phyloP scores from a whole-genome alignment of 2,113 vertebrate species.

The Leucopternis melanops region DNA sequence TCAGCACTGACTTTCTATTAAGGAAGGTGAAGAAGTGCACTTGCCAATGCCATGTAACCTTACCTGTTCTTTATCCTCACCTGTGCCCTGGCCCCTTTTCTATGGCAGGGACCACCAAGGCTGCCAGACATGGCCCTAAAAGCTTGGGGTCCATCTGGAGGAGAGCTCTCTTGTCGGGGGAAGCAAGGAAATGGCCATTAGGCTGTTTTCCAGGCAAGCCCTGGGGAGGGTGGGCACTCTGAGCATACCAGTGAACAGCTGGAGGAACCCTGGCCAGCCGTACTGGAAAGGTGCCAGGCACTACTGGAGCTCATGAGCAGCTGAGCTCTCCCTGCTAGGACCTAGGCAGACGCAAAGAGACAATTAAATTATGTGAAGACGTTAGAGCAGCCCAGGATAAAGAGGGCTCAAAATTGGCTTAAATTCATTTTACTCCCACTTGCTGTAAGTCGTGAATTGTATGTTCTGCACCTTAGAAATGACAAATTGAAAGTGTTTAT shows the following conservation, averaged over 20 bases:
- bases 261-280: accelerated
- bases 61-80: not conserved
- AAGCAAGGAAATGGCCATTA: not conserved
- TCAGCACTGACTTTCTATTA: not conserved
- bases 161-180: not conserved
- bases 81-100: not conserved
- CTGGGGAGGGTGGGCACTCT: not conserved
- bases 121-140: not conserved
- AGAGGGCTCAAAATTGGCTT: not conserved
- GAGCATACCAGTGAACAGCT: not conserved
- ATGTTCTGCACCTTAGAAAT: not conserved
- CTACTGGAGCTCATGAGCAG: not conserved
- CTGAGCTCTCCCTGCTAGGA: not conserved
- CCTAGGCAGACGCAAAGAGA: not conserved
- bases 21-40: not conserved
- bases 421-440: not conserved
- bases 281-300: not conserved
- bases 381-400: not conserved
- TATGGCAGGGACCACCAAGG: not conserved
- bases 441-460: not conserved
- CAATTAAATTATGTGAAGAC: not conserved
- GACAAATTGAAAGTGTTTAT: not conserved
- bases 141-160: not conserved
- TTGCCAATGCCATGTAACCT: not conserved
- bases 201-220: not conserved